Evolutionary conservation across 2,888 invertebrate species (phyloP).

Genomic region (Operophtera brumata): DNA sequence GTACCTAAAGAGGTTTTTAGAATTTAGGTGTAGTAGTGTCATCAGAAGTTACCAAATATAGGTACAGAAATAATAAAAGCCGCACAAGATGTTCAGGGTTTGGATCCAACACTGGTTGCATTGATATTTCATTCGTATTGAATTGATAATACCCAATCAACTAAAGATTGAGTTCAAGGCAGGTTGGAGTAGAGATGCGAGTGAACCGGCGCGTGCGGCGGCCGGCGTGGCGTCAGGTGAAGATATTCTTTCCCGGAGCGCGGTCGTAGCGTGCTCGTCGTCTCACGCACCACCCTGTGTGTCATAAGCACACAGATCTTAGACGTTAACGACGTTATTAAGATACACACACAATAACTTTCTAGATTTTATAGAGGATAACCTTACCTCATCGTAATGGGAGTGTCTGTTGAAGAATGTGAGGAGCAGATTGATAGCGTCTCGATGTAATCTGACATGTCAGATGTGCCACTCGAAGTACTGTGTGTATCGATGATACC

Average conservation of each 20-base stretch:
- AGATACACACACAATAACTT: neutral
- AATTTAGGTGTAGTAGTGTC: too few species aligned
- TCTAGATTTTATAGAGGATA: neutral
- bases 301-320: neutral
- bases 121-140: neutral
- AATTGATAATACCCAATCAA: neutral
- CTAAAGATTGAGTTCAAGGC: conserved; percentile 34
- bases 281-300: conserved; percentile 57
- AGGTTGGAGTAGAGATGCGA: conserved; percentile 46
- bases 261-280: conserved; percentile 86
- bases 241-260: conserved; percentile 92
- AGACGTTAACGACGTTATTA: too few species aligned
- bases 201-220: conserved; percentile 28
- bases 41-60: too few species aligned
- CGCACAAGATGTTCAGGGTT: neutral
- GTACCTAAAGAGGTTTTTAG: neutral
- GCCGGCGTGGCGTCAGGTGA: conserved; percentile 62
- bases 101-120: neutral
- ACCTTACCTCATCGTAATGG: conserved; percentile 78
- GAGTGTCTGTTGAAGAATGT: conserved; percentile 88
- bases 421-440: conserved; percentile 90
- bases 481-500: conserved; percentile 84
- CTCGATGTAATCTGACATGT: conserved; percentile 94
- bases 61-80: neutral
- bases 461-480: conserved; percentile 91